phyloP scores from a whole-genome alignment of 2,797 vertebrate species.

The Huso huso region DNA sequence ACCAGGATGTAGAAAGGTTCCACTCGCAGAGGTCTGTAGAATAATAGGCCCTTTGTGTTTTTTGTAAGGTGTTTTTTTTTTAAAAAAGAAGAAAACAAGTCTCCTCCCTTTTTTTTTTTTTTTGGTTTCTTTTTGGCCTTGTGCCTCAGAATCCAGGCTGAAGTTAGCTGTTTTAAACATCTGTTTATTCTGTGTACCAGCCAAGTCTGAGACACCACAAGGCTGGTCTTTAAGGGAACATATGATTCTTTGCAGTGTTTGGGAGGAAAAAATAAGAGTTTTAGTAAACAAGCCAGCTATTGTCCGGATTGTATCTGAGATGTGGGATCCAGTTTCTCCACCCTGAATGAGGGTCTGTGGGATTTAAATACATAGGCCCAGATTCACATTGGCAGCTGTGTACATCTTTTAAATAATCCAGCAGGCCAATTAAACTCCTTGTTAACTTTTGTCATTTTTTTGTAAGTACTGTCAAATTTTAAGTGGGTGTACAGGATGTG shows the following conservation, averaged over 20 bases:
- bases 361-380: no score
- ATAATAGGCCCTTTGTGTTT: not conserved
- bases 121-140: not conserved
- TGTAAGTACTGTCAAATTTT: no score
- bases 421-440: no score
- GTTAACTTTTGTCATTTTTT: no score
- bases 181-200: not conserved
- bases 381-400: no score
- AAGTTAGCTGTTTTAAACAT: slow-evolving; percentile 2
- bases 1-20: not conserved
- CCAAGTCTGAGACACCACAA: not conserved
- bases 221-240: not conserved
- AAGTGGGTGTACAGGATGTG: no score
- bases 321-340: not conserved
- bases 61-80: not conserved
- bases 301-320: not conserved
- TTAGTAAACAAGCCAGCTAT: not conserved
- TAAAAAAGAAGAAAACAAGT: not conserved
- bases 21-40: not conserved
- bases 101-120: not conserved
- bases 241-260: not conserved
- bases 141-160: not conserved
- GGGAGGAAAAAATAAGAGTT: not conserved
- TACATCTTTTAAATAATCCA: no score
- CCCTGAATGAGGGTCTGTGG: not conserved